Conservation (phyloP, 2,113 vertebrate genomes). For the Edolisoma coerulescens region DNA sequence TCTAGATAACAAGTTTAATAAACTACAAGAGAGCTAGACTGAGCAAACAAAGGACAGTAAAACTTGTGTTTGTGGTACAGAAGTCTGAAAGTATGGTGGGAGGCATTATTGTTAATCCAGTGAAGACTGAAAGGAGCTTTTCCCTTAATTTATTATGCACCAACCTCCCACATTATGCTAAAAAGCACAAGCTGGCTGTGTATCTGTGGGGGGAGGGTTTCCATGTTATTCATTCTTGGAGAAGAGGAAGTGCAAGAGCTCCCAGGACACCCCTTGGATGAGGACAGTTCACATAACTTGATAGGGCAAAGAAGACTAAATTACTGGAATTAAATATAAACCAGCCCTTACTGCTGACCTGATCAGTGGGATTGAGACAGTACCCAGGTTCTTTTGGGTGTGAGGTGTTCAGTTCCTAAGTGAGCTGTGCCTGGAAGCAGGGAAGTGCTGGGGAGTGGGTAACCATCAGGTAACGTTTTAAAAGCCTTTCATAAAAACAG, state of each 20-base stretch:
- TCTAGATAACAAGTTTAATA: neutral
- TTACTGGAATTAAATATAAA: neutral
- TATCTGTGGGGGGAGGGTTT: neutral
- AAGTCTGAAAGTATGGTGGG: neutral
- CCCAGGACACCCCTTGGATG: neutral
- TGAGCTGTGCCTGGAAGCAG: neutral
- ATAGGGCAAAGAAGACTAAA: neutral
- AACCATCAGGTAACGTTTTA: neutral
- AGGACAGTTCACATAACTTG: neutral
- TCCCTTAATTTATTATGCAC: neutral
- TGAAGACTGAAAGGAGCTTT: neutral
- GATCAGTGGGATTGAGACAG: fast-evolving
- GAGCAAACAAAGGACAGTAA: neutral
- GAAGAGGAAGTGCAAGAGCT: neutral
- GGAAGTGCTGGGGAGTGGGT: neutral
- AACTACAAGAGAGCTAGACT: neutral
- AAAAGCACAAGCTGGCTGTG: neutral
- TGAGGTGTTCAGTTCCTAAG: neutral
- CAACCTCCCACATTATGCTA: neutral
- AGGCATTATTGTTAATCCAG: neutral
- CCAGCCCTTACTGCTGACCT: neutral
- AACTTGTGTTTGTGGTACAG: neutral
- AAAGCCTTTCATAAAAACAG: neutral
- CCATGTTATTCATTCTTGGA: neutral
- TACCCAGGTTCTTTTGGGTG: neutral